Evolutionary conservation across 2,797 vertebrate genomes (phyloP).

Genomic region (Parambassis ranga): DNA sequence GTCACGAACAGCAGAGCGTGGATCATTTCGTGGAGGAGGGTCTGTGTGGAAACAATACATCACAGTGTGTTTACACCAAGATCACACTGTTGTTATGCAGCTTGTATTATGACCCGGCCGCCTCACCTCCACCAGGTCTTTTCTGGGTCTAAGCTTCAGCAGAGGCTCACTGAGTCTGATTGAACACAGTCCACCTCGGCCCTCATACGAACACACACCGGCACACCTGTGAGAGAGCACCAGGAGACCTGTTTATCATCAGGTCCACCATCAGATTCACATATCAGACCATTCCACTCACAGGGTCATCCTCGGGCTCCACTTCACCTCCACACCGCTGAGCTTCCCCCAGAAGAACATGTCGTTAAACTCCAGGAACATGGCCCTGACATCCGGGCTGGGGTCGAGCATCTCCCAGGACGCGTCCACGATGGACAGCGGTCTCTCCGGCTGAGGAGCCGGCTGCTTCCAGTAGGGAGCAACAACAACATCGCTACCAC

Average conservation of each 20-base stretch:
- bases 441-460: conserved; percentile 34
- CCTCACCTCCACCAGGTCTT: conserved; percentile 92
- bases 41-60: conserved; percentile 87
- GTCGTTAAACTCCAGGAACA: conserved; percentile 92
- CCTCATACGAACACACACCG: conserved; percentile 93
- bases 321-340: conserved; percentile 90
- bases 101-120: too few relatives aligned
- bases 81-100: too few relatives aligned
- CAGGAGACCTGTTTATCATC: too few relatives aligned
- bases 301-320: conserved; percentile 96
- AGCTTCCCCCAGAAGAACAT: conserved; percentile 93
- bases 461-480: conserved; percentile 15
- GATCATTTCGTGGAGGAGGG: conserved; percentile 98
- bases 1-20: conserved; percentile 97
- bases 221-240: conserved; percentile 83
- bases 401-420: conserved; percentile 95
- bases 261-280: too few relatives aligned
- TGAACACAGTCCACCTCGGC: conserved; percentile 90
- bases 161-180: conserved; percentile 95
- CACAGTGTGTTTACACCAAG: too few relatives aligned
- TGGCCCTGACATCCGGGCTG: conserved; percentile 86
- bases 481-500: conserved; percentile 8
- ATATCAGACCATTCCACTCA: conserved; percentile 32
- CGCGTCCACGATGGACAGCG: conserved; percentile 89
- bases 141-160: conserved; percentile 90